phyloP scores from a whole-genome alignment of 2,113 vertebrate species.

The Taxidea taxus region DNA sequence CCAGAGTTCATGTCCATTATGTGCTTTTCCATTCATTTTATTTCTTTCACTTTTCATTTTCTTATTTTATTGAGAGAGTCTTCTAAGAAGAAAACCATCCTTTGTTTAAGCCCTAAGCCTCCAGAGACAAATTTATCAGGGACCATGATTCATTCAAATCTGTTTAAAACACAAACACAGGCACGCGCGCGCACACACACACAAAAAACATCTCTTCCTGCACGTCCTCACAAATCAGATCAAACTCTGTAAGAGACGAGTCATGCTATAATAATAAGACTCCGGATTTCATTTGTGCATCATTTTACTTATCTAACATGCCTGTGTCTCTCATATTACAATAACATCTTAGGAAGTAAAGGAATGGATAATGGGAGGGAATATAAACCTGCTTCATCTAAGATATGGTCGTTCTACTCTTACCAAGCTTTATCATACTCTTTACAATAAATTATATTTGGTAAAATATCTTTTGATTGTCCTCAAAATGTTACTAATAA shows the following conservation, averaged over 20 bases:
- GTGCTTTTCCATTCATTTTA: not conserved
- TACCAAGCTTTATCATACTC: not conserved
- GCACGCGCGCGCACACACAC: not conserved
- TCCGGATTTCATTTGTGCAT: slow-evolving; percentile 24
- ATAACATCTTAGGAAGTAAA: slow-evolving; percentile 31
- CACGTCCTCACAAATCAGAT: slow-evolving; percentile 49
- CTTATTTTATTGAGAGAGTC: not conserved
- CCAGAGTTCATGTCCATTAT: not conserved
- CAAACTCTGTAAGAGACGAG: not conserved
- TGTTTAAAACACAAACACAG: not conserved
- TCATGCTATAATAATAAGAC: not conserved
- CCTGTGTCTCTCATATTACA: not conserved
- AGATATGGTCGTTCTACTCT: not conserved
- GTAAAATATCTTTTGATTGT: not conserved
- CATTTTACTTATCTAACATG: not conserved
- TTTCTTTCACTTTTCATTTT: not conserved
- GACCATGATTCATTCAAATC: not conserved
- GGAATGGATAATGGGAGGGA: not conserved
- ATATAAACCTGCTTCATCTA: not conserved
- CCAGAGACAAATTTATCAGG: not conserved
- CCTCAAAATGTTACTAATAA: not conserved
- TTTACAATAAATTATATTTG: not conserved
- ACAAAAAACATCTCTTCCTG: slow-evolving; percentile 23
- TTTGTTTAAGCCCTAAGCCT: slow-evolving; percentile 5
- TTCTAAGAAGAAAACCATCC: not conserved